Evolutionary conservation across 2,113 vertebrate genomes (phyloP), one percentile per base, ranked within the genome.

Genomic region (Nibea albiflora): DNA sequence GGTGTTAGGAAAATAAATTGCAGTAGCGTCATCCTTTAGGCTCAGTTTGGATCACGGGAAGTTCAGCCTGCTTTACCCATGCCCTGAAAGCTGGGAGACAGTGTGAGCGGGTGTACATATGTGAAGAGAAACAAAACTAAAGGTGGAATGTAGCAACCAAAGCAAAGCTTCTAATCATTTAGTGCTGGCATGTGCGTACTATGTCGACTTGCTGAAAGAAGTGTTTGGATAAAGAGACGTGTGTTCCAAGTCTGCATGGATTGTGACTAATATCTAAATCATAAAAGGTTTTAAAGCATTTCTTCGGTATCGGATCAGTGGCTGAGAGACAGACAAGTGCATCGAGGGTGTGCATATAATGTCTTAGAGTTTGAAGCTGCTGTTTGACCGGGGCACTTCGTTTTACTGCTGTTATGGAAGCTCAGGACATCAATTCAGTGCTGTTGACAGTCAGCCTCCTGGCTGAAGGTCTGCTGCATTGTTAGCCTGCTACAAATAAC

Each of bases 91-190:
- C 39, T 1, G 0, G 56, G 15, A 24, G 11, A 63, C 15, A 6
- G 39, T n/a, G 42, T 12, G 35, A 44, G n/a, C 46, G 16, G 28
- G 26, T 11, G 47, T 44, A 57, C 28, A 39, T 8, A 42, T 28
- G 11, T 79, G 57, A 77, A 61, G 35, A 28, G 42, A 73, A 52
- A 65, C n/a, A 16, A 56, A 58, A 50, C 11, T 35, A 67, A 56
- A 47, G 39, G 24, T 17, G 1, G 5, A 0, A 28, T 52, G n/a
- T 11, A 42, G 49, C 66, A 62, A 39, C 26, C 20, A n/a, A 35
- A 61, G 49, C 20, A 47, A 46, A 5, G 5, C 76, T 66, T 80
- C 12, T 44, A 3, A 62, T 65, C n/a, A 31, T 73, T 6, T 31
- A 24, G 11, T 44, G 39, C 46, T 8, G 9, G 8, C 58, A 39